Percentiles rank a stretch among this genome's conserved stretches.
phyloP scores from a whole-genome alignment of 1,140 invertebrate species.

The Ladona fulva region DNA sequence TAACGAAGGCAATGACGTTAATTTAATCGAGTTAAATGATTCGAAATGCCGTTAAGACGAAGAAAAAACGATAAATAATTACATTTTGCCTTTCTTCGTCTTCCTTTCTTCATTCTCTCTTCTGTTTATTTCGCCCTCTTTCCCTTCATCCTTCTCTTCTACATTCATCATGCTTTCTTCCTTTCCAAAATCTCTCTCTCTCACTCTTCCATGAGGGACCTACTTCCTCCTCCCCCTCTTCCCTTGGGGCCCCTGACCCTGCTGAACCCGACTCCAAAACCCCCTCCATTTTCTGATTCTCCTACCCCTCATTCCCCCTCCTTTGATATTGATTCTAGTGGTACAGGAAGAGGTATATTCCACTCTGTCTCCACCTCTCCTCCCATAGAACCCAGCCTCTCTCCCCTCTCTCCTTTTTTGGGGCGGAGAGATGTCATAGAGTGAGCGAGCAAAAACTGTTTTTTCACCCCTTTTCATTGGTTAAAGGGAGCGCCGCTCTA shows the following conservation, averaged over 20 bases:
- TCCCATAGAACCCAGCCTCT: not conserved
- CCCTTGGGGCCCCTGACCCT: not conserved
- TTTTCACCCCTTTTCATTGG: not conserved
- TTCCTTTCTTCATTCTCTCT: not conserved
- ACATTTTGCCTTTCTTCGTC: no score
- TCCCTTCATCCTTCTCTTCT: not conserved
- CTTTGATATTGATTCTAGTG: conserved; percentile 6
- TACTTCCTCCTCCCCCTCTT: not conserved
- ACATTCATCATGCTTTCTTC: not conserved
- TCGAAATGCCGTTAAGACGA: no score
- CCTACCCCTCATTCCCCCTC: not conserved
- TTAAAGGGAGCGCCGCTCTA: not conserved
- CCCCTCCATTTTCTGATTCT: not conserved
- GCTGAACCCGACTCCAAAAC: not conserved
- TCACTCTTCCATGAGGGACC: not conserved
- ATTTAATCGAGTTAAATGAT: no score
- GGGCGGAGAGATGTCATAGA: not conserved
- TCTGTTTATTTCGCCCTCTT: not conserved
- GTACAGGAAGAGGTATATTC: not conserved
- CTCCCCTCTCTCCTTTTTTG: not conserved
- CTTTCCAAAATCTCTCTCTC: not conserved
- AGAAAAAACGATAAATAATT: no score
- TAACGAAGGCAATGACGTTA: no score
- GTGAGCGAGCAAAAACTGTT: not conserved
- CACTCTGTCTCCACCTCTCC: not conserved